Percentiles rank a stretch among this genome's conserved stretches.
Evolutionary conservation across 2,888 invertebrate species (phyloP).

Genomic region (Epistrophe eligans): DNA sequence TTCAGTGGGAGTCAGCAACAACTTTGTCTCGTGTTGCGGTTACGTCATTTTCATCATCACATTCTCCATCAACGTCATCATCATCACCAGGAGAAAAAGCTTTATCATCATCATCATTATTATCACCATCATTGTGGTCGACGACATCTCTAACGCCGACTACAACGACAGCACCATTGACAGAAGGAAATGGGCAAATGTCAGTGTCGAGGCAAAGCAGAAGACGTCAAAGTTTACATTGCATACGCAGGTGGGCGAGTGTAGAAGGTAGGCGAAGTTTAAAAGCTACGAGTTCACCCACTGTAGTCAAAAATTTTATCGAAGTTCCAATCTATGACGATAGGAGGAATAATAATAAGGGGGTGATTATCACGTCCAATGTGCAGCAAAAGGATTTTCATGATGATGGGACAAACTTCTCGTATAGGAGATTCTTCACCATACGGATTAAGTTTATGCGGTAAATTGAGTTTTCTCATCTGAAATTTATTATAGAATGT

Average conservation of each 20-base stretch:
- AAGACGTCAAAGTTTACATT: constrained; percentile 70
- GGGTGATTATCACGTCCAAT: neutral
- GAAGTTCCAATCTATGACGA: constrained; percentile 62
- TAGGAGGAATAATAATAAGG: constrained; percentile 14
- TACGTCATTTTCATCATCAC: constrained; percentile 55
- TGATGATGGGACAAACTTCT: constrained; percentile 20
- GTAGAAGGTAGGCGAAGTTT: constrained; percentile 65
- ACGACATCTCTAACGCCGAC: constrained; percentile 11
- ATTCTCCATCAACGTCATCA: neutral
- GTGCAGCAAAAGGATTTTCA: neutral
- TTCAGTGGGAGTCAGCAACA: constrained; percentile 70
- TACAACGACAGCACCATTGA: neutral
- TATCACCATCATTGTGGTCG: constrained; percentile 46
- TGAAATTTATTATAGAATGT: neutral
- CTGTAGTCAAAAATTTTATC: constrained; percentile 42
- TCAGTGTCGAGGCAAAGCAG: constrained; percentile 52
- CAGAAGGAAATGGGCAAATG: constrained; percentile 37
- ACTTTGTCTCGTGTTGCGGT: constrained; percentile 69
- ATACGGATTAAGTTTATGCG: constrained; percentile 76
- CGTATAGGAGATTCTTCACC: constrained; percentile 69
- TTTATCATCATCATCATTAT: constrained; percentile 17
- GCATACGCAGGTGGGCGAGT: constrained; percentile 70
- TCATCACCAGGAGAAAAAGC: constrained; percentile 2
- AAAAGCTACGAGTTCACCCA: constrained; percentile 7
- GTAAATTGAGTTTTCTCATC: constrained; percentile 55